These are phyloP conservation scores for Tuberolachnus salignus DNA, from an alignment of 2,888 invertebrate genomes.

Conservation along the genomic window DNA sequence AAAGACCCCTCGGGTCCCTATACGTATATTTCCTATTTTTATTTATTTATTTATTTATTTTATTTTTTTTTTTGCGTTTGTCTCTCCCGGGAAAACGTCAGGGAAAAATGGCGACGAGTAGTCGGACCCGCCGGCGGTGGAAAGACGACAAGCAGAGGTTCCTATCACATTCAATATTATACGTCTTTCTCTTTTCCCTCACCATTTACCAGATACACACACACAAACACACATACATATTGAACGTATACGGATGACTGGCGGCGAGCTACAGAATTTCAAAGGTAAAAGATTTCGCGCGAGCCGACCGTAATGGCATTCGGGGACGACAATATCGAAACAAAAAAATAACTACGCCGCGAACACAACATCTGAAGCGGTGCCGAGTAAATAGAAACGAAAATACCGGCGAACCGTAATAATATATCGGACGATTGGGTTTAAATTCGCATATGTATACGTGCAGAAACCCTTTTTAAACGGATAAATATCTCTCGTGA, in stretches of 20 bases:
- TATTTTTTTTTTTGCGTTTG: background rate
- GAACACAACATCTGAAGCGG: no score
- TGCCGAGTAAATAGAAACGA: no score
- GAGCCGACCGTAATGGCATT: background rate
- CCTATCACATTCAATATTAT: background rate
- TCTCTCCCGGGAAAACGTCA: background rate
- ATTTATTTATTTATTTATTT: no score
- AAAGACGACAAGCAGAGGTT: background rate
- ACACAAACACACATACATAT: background rate
- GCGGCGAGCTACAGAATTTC: slow-evolving; percentile 13
- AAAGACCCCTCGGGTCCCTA: no score
- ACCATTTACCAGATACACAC: slow-evolving; percentile 10
- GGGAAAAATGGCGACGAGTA: background rate
- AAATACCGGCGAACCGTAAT: no score
- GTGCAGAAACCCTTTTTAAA: no score
- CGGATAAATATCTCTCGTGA: no score
- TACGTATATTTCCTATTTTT: no score
- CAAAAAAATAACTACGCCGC: slow-evolving; percentile 6
- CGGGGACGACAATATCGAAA: slow-evolving; percentile 17
- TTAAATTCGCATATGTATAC: no score
- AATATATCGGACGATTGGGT: no score
- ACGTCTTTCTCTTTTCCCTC: background rate
- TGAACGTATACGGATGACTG: slow-evolving; percentile 39
- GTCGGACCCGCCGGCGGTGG: background rate
- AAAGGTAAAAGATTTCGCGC: slow-evolving; percentile 31